Percentiles rank a stretch among this genome's conserved stretches.
phyloP scores from a whole-genome alignment of 1,140 invertebrate species.

The Rhizoglyphus robini region DNA sequence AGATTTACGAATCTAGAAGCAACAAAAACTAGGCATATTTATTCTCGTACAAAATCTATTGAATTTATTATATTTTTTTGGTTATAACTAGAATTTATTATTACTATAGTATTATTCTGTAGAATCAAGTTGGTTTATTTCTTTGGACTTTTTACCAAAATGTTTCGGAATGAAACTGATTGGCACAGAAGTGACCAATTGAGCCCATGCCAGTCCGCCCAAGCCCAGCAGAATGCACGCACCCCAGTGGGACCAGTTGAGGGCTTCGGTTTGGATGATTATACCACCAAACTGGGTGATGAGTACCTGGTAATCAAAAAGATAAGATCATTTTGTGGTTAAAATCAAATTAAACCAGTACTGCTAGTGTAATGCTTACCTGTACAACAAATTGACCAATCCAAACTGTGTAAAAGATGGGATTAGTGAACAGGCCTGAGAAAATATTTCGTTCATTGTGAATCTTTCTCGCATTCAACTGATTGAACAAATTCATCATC shows the following conservation, averaged over 20 bases:
- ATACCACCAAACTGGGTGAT: constrained; percentile 87
- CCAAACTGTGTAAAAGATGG: constrained; percentile 95
- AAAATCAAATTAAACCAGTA: no score
- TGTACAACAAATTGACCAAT: constrained; percentile 98
- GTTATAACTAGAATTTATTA: no score
- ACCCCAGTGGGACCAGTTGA: constrained; percentile 89
- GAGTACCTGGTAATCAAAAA: no score
- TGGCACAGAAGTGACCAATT: constrained; percentile 88
- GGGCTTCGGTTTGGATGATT: constrained; percentile 81
- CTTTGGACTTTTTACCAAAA: no score
- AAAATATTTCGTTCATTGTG: constrained; percentile 97
- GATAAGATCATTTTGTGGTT: no score
- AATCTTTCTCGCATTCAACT: constrained; percentile 98
- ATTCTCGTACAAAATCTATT: no score
- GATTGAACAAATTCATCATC: constrained; percentile 99
- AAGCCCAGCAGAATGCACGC: constrained; percentile 97
- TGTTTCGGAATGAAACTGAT: constrained; percentile 78
- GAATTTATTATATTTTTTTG: no score
- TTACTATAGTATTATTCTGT: no score
- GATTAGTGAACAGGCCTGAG: constrained; percentile 89
- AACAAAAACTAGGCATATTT: no score
- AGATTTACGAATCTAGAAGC: no score
- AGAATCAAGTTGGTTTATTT: no score
- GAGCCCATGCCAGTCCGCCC: constrained; percentile 90
- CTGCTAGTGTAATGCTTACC: no score